These are phyloP conservation scores for Papilio gigon DNA, from an alignment of 2,888 invertebrate species.

Conservation along the genomic window DNA sequence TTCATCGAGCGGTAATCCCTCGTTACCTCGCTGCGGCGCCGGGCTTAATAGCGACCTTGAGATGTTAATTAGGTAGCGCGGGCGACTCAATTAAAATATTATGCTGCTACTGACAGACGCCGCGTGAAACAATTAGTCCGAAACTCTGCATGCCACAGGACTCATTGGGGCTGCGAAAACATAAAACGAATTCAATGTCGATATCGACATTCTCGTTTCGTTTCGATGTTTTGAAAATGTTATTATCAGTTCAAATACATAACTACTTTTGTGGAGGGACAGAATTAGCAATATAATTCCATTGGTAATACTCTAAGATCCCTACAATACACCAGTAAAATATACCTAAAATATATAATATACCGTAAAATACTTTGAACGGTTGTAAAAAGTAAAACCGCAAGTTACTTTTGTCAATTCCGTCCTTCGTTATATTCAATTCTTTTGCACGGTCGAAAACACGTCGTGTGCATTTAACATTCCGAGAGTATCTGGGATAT, in stretches of 20 bases:
- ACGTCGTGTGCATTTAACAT: constrained; percentile 2
- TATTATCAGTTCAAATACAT: too few species aligned
- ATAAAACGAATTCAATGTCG: background rate
- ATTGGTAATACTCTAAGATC: too few species aligned
- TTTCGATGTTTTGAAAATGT: background rate
- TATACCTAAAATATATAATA: too few species aligned
- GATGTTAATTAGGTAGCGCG: constrained; percentile 14
- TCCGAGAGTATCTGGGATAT: background rate
- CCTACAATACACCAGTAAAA: too few species aligned
- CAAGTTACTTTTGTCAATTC: background rate
- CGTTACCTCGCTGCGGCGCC: background rate
- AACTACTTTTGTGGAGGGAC: too few species aligned
- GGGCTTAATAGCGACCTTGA: background rate
- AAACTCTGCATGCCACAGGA: constrained; percentile 10
- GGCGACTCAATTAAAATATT: constrained; percentile 9
- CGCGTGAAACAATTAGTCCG: constrained; percentile 20
- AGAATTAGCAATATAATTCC: too few species aligned
- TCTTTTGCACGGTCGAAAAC: background rate
- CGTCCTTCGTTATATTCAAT: background rate
- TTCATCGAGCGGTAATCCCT: constrained; percentile 4
- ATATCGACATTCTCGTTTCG: background rate
- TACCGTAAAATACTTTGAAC: too few species aligned
- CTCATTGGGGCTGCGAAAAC: constrained; percentile 1
- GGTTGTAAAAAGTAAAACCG: too few species aligned
- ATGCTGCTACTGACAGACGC: background rate